These are phyloP conservation scores for Aricia artaxerxes DNA, from an alignment of 2,888 invertebrate genomes.

Conservation along the genomic window DNA sequence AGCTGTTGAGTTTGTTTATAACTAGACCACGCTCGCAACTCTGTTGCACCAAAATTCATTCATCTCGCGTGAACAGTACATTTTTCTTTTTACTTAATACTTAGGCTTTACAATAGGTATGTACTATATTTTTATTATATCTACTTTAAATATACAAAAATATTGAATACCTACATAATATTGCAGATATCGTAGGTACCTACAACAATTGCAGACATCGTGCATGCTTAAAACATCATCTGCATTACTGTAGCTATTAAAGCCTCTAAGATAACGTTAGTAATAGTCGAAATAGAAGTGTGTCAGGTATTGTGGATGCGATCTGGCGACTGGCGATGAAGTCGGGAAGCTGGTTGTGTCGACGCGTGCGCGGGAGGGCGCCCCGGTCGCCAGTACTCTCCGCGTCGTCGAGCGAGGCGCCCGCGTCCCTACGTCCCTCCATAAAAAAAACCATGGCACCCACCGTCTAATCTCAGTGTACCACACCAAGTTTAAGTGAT, in stretches of 20 bases:
- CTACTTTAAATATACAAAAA: too few species aligned
- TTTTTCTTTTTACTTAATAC: too few species aligned
- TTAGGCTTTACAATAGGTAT: too few species aligned
- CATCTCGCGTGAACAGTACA: too few species aligned
- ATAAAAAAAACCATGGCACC: conserved; percentile 59
- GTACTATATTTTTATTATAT: too few species aligned
- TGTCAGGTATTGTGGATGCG: conserved; percentile 19
- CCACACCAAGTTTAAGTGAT: conserved; percentile 70
- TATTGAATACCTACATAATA: too few species aligned
- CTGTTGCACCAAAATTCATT: too few species aligned
- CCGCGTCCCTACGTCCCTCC: conserved; percentile 47
- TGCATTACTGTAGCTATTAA: not conserved
- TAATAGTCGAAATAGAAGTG: not conserved
- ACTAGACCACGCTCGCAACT: too few species aligned
- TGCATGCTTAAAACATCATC: not conserved
- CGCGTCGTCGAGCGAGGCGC: conserved; percentile 60
- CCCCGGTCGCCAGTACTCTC: conserved; percentile 62
- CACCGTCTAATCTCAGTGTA: conserved; percentile 54
- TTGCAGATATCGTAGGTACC: too few species aligned
- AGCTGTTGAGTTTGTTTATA: too few species aligned
- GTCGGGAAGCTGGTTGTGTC: conserved; percentile 55
- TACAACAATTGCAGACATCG: too few species aligned
- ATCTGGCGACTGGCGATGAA: conserved; percentile 50
- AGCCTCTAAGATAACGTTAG: not conserved
- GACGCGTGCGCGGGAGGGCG: conserved; percentile 56